phyloP scores from a whole-genome alignment of 2,888 invertebrate species.

The Hyles lineata region DNA sequence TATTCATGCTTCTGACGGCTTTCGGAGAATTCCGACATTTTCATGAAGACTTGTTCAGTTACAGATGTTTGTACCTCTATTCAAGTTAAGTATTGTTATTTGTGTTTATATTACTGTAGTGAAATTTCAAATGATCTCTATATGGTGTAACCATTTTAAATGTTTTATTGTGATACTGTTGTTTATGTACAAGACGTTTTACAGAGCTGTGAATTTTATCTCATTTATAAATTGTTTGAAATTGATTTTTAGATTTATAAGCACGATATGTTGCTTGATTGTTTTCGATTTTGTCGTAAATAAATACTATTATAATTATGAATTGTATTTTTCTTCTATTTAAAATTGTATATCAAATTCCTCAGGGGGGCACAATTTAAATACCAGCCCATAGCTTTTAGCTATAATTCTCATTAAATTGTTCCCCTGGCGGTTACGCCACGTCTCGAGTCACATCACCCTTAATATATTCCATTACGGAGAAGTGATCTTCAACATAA shows the following conservation, averaged over 20 bases:
- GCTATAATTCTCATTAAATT: not conserved
- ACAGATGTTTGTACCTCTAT: constrained; percentile 1
- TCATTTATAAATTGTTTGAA: constrained; percentile 43
- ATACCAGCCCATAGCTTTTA: not conserved
- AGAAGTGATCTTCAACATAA: constrained; percentile 3
- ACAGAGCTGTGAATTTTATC: constrained; percentile 48
- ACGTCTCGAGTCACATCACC: not conserved
- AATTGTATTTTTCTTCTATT: not conserved
- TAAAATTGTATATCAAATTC: not conserved
- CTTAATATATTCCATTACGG: constrained; percentile 8
- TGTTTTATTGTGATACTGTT: constrained; percentile 57
- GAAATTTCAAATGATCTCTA: constrained; percentile 39
- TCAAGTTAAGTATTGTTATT: constrained; percentile 24
- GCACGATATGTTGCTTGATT: constrained; percentile 46
- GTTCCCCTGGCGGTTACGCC: too few species aligned
- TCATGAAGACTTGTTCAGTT: constrained; percentile 28
- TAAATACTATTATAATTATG: constrained; percentile 39
- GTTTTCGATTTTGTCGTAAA: constrained; percentile 40
- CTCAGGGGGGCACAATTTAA: not conserved
- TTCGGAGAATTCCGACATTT: constrained; percentile 29
- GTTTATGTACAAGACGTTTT: constrained; percentile 47
- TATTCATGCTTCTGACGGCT: constrained; percentile 39
- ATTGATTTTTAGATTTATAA: constrained; percentile 47
- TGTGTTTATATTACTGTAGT: constrained; percentile 9
- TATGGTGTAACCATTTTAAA: constrained; percentile 44